A percentile compares a stretch with the other conserved stretches of the same genome.
Evolutionary conservation across 2,888 invertebrate genomes (phyloP).

Genomic region (Barypeithes pellucidus): DNA sequence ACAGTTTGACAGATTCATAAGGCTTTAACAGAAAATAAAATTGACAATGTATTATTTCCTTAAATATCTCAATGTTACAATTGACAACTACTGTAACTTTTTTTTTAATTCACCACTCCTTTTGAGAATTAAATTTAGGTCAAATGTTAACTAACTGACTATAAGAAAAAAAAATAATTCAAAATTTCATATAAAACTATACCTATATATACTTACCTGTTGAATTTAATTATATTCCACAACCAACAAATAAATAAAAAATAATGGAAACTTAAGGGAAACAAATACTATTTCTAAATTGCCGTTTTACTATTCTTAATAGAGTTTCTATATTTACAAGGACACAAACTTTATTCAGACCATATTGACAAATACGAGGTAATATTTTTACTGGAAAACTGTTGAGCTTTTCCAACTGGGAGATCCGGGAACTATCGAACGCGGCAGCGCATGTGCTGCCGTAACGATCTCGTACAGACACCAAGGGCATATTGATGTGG

Average conservation of each 20-base stretch:
- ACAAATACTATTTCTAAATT: constrained; percentile 6
- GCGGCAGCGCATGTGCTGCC: constrained; percentile 34
- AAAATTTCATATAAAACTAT: neutral
- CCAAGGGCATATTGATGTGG: constrained; percentile 25
- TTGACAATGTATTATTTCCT: no score
- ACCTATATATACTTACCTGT: constrained; percentile 40
- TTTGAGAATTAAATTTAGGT: no score
- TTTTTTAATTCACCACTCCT: no score
- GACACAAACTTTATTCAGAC: constrained; percentile 1
- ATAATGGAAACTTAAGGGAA: constrained; percentile 41
- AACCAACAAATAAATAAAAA: constrained; percentile 34
- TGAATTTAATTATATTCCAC: constrained; percentile 42
- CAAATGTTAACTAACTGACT: no score
- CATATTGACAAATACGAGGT: constrained; percentile 27
- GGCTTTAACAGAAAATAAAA: no score
- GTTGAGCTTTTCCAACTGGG: constrained; percentile 44
- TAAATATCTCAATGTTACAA: no score
- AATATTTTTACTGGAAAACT: constrained; percentile 46
- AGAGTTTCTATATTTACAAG: neutral
- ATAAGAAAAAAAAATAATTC: no score
- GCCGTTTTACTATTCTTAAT: neutral
- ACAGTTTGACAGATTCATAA: no score
- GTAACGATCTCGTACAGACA: constrained; percentile 38
- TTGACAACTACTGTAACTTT: no score
- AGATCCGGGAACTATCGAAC: constrained; percentile 16